Base-by-base conservation (phyloP, 2,888 invertebrate species). In the Tenthredo notha region DNA sequence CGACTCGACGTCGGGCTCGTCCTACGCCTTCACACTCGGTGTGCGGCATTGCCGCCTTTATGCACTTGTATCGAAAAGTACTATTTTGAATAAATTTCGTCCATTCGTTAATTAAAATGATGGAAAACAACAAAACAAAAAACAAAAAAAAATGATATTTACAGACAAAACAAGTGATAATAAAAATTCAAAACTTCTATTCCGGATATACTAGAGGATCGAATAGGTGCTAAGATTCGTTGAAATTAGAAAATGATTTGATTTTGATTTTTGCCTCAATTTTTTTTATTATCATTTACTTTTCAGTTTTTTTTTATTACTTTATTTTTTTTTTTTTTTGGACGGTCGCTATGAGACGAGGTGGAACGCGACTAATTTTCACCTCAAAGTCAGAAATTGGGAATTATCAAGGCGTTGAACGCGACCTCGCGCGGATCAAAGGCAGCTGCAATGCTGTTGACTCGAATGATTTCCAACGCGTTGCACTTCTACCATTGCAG, bases 381-480 rank as follows among this genome's bases (percentile, higher is more conserved):
- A 67, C 67, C 67, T 67, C 67, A 67, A 33, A 67, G 67, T 67
- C 33, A 67, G 67, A 33, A 67, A 67, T 67, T 67, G 67, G 67
- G 33, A 67, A 33, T 18, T 67, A 67, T 18, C 67, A 67, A 67
- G 67, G 67, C 33, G 33, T 33, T 67, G 67, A 33, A 33, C 72
- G 43, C 43, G 43, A 74, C 43, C 21, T 25, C 21, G 43, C 40
- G 43, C 80, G 61, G 25, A 58, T 80, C 80, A 80, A 80, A 80
- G 80, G 83, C 21, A 50, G 67, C 40, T 83, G 21, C 33, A 74
- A 43, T 74, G 72, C 43, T 74, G 72, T 74, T 74, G 72, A 74
- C 72, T 74, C 72, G 72, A 74, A 74, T 74, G 72, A 74, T 74
- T 74, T 74, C 72, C 40, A 74, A 43, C 40, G 72, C 10, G 43